A percentile compares a stretch with the other conserved stretches of the same genome.
Conservation (phyloP, 2,888 invertebrate genomes). For the Cosmia pyralina region DNA sequence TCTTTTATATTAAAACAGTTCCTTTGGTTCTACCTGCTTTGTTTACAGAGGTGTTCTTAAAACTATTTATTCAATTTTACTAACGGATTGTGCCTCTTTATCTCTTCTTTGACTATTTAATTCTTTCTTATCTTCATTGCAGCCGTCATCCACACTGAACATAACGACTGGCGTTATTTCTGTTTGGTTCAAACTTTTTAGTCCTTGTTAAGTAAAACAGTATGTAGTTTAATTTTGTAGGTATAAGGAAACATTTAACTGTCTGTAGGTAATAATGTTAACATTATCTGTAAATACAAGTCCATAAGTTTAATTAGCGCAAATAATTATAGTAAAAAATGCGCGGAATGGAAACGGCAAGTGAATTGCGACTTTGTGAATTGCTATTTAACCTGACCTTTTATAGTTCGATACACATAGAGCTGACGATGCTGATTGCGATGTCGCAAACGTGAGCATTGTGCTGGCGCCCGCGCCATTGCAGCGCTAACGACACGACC, state of each 20-base stretch:
- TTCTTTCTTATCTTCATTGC: slow-evolving; percentile 63
- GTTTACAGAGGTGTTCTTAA: slow-evolving; percentile 78
- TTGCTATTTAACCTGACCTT: slow-evolving; percentile 75
- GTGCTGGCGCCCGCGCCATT: slow-evolving; percentile 67
- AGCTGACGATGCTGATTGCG: slow-evolving; percentile 72
- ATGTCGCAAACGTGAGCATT: slow-evolving; percentile 83
- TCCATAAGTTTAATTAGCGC: slow-evolving; percentile 59
- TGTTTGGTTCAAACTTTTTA: slow-evolving; percentile 17
- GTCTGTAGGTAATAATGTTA: slow-evolving; percentile 19
- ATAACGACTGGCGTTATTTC: slow-evolving; percentile 22
- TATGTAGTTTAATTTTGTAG: slow-evolving; percentile 29
- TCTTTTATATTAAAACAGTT: slow-evolving; percentile 73
- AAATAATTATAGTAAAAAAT: slow-evolving; percentile 62
- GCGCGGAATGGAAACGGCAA: slow-evolving; percentile 65
- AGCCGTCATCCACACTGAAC: slow-evolving; percentile 22
- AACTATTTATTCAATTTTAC: slow-evolving; percentile 70
- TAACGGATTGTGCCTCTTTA: slow-evolving; percentile 65
- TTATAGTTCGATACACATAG: slow-evolving; percentile 75
- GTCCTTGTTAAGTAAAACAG: slow-evolving; percentile 28
- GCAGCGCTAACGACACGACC: slow-evolving; percentile 69
- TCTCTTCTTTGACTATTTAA: slow-evolving; percentile 67
- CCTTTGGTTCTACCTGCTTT: slow-evolving; percentile 74
- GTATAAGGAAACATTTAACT: slow-evolving; percentile 32
- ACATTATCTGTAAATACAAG: slow-evolving; percentile 28
- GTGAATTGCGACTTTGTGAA: slow-evolving; percentile 63